phyloP scores from a whole-genome alignment of 2,888 invertebrate genomes.

The Malthinus seriepunctatus region DNA sequence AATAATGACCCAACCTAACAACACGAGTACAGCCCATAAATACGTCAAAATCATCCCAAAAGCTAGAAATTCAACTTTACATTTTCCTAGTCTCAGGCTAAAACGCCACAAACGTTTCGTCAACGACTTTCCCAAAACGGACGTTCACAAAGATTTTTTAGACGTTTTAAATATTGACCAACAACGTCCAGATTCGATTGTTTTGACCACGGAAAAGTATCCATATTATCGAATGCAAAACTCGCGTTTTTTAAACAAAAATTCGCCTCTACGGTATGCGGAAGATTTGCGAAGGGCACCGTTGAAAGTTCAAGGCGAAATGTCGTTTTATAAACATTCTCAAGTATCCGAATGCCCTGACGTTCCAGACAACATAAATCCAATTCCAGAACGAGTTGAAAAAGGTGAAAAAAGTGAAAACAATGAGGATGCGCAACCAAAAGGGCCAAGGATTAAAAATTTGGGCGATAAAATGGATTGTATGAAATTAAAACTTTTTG shows the following conservation, averaged over 20 bases:
- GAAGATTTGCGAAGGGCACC: constrained; percentile 67
- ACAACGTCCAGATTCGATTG: constrained; percentile 20
- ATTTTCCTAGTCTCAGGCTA: not conserved
- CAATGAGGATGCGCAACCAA: constrained; percentile 39
- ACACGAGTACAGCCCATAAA: constrained; percentile 33
- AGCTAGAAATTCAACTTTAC: constrained; percentile 21
- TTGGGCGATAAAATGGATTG: constrained; percentile 77
- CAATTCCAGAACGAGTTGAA: constrained; percentile 57
- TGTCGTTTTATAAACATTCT: constrained; percentile 71
- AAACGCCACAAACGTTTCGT: constrained; percentile 32
- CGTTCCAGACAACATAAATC: constrained; percentile 59
- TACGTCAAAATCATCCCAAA: constrained; percentile 45
- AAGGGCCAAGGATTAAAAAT: constrained; percentile 61
- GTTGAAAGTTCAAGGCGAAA: constrained; percentile 64
- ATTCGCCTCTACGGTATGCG: constrained; percentile 70
- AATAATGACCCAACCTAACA: constrained; percentile 32
- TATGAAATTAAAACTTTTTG: constrained; percentile 74
- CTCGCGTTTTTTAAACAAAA: constrained; percentile 53
- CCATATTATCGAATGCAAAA: constrained; percentile 62
- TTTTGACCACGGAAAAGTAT: constrained; percentile 58
- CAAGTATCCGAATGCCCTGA: constrained; percentile 61
- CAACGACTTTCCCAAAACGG: constrained; percentile 39
- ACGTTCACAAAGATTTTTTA: constrained; percentile 42
- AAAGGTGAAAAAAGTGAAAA: constrained; percentile 47
- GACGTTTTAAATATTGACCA: constrained; percentile 34